Conservation (phyloP, 2,113 vertebrate species). For the Pseudorhombus dupliciocellatus region DNA sequence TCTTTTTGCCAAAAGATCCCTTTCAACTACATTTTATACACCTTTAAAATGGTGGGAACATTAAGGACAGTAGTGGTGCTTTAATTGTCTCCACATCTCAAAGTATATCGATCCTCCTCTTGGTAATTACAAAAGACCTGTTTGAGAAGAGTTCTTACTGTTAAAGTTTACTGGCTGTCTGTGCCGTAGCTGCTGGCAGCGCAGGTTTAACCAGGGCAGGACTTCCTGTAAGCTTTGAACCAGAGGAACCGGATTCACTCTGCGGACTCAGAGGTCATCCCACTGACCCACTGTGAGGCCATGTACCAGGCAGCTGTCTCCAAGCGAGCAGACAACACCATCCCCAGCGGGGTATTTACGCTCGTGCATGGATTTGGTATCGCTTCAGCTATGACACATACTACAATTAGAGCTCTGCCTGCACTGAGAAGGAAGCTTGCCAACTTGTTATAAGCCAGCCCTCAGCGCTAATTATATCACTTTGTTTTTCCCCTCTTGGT, state of each 20-base stretch:
- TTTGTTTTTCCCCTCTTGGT: conserved; percentile 15
- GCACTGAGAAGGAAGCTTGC: neutral
- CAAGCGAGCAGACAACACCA: conserved; percentile 74
- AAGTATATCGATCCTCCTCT: too few relatives aligned
- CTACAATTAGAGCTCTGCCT: conserved; percentile 2
- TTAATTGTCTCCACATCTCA: neutral
- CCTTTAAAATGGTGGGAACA: neutral
- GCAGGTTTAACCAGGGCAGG: conserved; percentile 72
- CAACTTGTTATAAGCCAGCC: neutral
- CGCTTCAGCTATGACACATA: conserved; percentile 5
- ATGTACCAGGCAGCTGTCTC: conserved; percentile 90
- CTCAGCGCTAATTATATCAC: neutral
- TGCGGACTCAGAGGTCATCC: conserved; percentile 82
- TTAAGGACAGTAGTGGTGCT: neutral
- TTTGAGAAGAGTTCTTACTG: too few relatives aligned
- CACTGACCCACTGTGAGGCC: conserved; percentile 87
- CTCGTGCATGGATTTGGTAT: conserved; percentile 55
- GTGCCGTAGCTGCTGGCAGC: conserved; percentile 79
- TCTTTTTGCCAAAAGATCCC: too few relatives aligned
- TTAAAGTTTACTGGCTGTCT: conserved; percentile 34
- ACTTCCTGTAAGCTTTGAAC: conserved; percentile 71
- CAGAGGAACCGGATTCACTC: conserved; percentile 69
- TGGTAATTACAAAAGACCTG: too few relatives aligned
- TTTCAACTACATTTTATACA: too few relatives aligned
- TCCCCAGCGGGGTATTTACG: conserved; percentile 80